Evolutionary conservation across 2,797 vertebrate genomes (phyloP).

Genomic region (Nannoperca australis): DNA sequence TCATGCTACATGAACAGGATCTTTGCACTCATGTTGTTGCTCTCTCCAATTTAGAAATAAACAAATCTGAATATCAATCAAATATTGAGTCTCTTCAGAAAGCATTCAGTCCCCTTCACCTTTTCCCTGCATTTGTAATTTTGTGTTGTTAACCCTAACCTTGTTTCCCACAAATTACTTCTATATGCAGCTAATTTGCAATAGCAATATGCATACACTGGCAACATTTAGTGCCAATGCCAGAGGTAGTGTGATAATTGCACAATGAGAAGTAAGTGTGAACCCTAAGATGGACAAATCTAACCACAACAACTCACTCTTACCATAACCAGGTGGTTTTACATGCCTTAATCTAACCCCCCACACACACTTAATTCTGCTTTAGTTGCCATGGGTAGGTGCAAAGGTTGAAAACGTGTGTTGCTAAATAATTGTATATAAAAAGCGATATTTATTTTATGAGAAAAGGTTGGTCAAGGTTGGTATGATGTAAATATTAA

Average conservation of each 20-base stretch:
- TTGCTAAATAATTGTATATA: not conserved
- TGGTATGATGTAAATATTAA: constrained; percentile 12
- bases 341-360: no score
- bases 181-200: constrained; percentile 13
- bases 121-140: not conserved
- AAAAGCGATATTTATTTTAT: not conserved
- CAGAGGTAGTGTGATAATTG: no score
- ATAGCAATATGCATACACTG: not conserved
- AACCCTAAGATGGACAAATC: not conserved
- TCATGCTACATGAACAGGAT: not conserved
- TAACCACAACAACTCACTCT: not conserved
- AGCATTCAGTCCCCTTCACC: not conserved
- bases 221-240: not conserved
- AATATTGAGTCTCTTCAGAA: not conserved
- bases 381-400: not conserved
- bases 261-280: not conserved
- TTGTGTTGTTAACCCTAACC: not conserved
- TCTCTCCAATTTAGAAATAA: not conserved
- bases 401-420: not conserved
- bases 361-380: not conserved
- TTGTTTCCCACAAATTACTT: not conserved
- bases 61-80: not conserved
- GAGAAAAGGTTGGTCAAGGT: not conserved
- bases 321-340: not conserved
- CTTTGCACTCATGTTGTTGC: not conserved